Percentiles rank a stretch among this genome's conserved stretches.
phyloP scores from a whole-genome alignment of 2,113 vertebrate species.

The Otus sunia region DNA sequence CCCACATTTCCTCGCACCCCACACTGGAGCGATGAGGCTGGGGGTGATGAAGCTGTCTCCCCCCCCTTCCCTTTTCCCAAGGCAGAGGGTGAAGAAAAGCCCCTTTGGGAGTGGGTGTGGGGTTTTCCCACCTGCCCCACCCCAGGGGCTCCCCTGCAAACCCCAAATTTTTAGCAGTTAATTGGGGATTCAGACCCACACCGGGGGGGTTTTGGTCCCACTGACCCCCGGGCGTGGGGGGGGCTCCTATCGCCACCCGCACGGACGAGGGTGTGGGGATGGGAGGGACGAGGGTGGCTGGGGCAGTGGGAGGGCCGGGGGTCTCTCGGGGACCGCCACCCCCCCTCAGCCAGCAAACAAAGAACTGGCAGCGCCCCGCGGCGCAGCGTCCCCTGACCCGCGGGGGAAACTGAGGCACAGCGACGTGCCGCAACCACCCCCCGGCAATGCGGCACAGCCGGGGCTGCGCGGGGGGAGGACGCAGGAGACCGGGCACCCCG shows the following conservation, averaged over 20 bases:
- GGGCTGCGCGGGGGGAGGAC: neutral
- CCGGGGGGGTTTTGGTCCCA: fast-evolving
- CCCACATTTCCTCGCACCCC: neutral
- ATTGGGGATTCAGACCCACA: neutral
- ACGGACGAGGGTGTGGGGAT: neutral
- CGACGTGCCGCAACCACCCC: neutral
- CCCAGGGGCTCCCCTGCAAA: neutral
- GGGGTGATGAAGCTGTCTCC: no score
- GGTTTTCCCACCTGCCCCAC: neutral
- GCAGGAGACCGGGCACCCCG: fast-evolving
- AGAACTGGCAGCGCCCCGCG: neutral
- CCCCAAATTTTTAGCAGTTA: neutral
- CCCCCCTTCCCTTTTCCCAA: no score
- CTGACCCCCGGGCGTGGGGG: neutral
- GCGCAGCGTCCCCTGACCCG: neutral
- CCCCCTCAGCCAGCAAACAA: neutral
- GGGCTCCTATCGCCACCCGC: neutral
- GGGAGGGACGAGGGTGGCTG: fast-evolving
- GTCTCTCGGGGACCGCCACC: neutral
- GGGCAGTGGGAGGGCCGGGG: neutral
- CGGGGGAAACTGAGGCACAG: constrained; percentile 37
- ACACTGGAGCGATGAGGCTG: no score
- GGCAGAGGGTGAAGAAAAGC: neutral
- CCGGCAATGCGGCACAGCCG: neutral
- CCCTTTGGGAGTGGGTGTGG: fast-evolving